Conservation (phyloP, 2,797 vertebrate species). For the Heliangelus exortis region DNA sequence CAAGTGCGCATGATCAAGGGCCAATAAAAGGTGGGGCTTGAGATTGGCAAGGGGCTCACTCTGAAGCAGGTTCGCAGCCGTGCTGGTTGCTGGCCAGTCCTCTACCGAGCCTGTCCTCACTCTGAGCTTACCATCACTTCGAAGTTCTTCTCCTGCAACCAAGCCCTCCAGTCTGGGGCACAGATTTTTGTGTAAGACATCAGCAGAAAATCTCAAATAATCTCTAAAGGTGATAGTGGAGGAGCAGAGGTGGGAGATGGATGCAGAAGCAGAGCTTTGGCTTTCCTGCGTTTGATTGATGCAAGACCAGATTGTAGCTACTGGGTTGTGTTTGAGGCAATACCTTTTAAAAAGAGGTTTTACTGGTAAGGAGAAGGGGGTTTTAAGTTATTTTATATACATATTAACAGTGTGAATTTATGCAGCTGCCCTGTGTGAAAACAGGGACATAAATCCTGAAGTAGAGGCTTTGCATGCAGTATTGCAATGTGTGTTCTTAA, state of each 20-base stretch:
- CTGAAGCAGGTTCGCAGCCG: no score
- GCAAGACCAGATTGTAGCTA: rapidly evolving
- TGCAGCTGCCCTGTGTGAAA: neutral
- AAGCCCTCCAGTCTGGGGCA: neutral
- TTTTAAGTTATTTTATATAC: neutral
- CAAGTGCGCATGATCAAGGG: no score
- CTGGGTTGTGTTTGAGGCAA: rapidly evolving
- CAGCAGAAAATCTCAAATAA: neutral
- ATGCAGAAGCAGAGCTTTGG: rapidly evolving
- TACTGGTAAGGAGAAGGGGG: rapidly evolving
- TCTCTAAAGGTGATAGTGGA: neutral
- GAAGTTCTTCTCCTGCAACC: no score
- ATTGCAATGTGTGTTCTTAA: rapidly evolving
- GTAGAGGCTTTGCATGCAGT: neutral
- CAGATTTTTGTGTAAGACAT: neutral
- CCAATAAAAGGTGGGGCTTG: no score
- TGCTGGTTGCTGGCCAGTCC: no score
- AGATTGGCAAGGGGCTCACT: no score
- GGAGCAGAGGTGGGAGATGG: rapidly evolving
- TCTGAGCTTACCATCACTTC: no score
- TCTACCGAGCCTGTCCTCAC: no score
- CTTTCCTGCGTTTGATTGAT: neutral
- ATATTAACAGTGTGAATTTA: neutral
- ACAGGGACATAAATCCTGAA: neutral
- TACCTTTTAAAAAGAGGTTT: neutral